Evolutionary conservation across 2,113 vertebrate genomes (phyloP), one percentile per base, ranked within the genome.

Genomic region (Sceloporus tristichus): DNA sequence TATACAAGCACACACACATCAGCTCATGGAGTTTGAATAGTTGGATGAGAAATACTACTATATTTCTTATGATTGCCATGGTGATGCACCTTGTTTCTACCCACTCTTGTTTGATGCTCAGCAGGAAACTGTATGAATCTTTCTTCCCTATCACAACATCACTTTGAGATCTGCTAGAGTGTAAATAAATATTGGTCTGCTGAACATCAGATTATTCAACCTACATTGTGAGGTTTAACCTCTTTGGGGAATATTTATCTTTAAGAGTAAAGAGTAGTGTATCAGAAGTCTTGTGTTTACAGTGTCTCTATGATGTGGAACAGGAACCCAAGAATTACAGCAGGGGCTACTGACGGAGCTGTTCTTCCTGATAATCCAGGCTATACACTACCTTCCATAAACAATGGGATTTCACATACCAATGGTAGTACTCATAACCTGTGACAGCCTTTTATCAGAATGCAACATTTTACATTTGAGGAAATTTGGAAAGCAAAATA

Each of bases 131-230:
- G 42, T 29, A 70, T 29, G 77, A 75, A 81, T 76, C 71, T 88
- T 59, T 54, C 48, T 40, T 40, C n/a, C 25, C 56, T 59, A 38
- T 80, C 70, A 18, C 53, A 70, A 34, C 18, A 3, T 78, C 82
- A 88, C 38, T 48, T 70, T 34, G 76, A 53, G 18, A 90, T 84
- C 75, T 27, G 4, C 82, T 56, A 78, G 48, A 5, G 0, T 42
- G 56, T 75, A 70, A 88, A 93, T 82, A 87, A 65, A 87, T 91
- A 91, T 87, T 87, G 85, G n/a, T 56, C 81, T 74, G 42, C 68
- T 81, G 77, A 89, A 68, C n/a, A 27, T 76, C 29, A 88, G 75
- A 89, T 87, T 82, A 68, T 25, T 82, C 48, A 84, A 53, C 11
- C 34, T 40, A 65, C 34, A 65, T 65, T 56, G 83, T 79, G 34